Evolutionary conservation across 2,888 invertebrate genomes (phyloP).

Genomic region (Schrankia costaestrigalis): DNA sequence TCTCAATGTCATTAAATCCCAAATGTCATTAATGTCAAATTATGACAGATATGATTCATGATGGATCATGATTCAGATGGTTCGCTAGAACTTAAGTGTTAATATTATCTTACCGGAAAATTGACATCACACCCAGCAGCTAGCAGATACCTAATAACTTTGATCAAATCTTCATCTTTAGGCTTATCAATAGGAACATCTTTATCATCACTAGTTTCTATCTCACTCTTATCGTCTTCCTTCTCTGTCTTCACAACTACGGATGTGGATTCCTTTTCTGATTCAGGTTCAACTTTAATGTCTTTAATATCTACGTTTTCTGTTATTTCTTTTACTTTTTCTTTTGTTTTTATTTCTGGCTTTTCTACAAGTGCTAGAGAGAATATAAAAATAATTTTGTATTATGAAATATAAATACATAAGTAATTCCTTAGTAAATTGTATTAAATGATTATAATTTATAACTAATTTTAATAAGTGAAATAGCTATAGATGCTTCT

Average conservation of each 20-base stretch:
- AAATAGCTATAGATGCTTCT: no score
- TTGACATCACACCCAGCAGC: slow-evolving; percentile 90
- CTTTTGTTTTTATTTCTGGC: slow-evolving; percentile 30
- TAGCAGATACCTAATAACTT: slow-evolving; percentile 84
- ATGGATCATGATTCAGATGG: no score
- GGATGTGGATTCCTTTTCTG: slow-evolving; percentile 16
- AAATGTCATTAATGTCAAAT: no score
- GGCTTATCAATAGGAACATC: slow-evolving; percentile 12
- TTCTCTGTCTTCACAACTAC: slow-evolving; percentile 4
- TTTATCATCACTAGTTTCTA: not conserved
- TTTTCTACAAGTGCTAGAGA: slow-evolving; percentile 52
- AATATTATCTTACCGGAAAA: slow-evolving; percentile 78
- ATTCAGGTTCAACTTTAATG: slow-evolving; percentile 14
- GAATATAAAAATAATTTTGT: no score
- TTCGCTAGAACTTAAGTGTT: no score
- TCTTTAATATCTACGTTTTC: slow-evolving; percentile 6
- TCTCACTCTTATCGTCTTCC: slow-evolving; percentile 1
- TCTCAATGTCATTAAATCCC: no score
- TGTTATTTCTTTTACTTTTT: slow-evolving; percentile 17
- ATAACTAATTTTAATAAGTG: no score
- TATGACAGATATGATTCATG: no score
- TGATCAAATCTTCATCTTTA: slow-evolving; percentile 56
- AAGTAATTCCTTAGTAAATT: no score
- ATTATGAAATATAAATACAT: no score
- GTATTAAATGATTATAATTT: no score